A percentile compares a stretch with the other conserved stretches of the same genome.
phyloP scores from a whole-genome alignment of 2,113 vertebrate genomes.

The Aspiorhynchus laticeps region DNA sequence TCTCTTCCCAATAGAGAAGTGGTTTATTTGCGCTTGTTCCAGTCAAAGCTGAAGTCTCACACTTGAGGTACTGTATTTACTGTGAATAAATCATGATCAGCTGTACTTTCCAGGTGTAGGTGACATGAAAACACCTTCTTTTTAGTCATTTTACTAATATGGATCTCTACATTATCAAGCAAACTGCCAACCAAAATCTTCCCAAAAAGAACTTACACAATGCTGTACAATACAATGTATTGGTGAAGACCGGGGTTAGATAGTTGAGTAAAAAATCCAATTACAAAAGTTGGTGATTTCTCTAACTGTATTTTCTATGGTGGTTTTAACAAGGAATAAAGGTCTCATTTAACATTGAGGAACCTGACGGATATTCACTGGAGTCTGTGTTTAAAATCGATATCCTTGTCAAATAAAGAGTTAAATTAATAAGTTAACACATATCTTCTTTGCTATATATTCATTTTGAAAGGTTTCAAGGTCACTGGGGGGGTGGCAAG shows the following conservation, averaged over 20 bases:
- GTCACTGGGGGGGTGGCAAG: background rate
- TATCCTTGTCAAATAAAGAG: too few relatives aligned
- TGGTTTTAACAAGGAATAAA: background rate
- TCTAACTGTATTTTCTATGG: background rate
- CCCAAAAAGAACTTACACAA: background rate
- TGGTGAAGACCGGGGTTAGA: background rate
- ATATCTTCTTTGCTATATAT: background rate
- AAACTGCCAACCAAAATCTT: background rate
- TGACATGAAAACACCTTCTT: background rate
- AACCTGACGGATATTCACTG: background rate
- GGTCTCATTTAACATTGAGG: background rate
- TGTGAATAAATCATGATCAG: background rate
- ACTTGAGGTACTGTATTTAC: background rate
- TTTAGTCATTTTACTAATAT: background rate
- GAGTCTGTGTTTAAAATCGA: background rate
- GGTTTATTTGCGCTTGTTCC: background rate
- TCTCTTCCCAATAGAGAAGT: conserved; percentile 33
- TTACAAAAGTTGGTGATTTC: background rate
- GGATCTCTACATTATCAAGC: background rate
- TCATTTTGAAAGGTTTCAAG: background rate
- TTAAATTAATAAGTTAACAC: background rate
- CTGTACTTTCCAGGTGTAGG: background rate
- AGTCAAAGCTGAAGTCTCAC: background rate
- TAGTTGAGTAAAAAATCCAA: background rate
- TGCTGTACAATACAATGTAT: background rate